These are phyloP conservation scores for Callipepla californica DNA, from an alignment of 2,113 vertebrate genomes.

Conservation along the genomic window DNA sequence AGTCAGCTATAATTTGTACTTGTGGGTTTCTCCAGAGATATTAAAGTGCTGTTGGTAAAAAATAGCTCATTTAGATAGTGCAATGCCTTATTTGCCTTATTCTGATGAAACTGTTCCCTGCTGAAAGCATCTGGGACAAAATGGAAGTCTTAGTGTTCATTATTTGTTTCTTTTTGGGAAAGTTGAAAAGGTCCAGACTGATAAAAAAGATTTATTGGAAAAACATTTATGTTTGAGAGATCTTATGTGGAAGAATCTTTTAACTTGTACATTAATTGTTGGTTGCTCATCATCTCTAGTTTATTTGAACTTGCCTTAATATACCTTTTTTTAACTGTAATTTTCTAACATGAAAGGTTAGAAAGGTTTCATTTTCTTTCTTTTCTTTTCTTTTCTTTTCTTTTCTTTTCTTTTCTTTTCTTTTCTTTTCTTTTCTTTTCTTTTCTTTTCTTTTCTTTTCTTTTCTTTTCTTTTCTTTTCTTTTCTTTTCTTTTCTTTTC, in stretches of 20 bases:
- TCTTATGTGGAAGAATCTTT: not conserved
- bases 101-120: not conserved
- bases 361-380: not conserved
- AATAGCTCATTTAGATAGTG: not conserved
- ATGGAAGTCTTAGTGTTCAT: not conserved
- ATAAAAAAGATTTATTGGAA: constrained; percentile 2
- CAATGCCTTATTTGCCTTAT: not conserved
- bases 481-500: no score
- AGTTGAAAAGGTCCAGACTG: not conserved
- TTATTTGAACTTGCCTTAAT: constrained; percentile 30
- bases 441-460: no score
- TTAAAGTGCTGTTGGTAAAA: not conserved
- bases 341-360: constrained; percentile 19
- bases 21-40: not conserved
- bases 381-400: no score
- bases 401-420: no score
- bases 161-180: not conserved
- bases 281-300: not conserved
- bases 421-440: no score
- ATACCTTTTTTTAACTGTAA: not conserved
- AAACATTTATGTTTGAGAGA: not conserved
- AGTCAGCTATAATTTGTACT: not conserved
- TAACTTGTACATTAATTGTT: constrained; percentile 15
- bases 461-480: no score
- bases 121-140: not conserved